Evolutionary conservation across 2,113 vertebrate genomes (phyloP), one percentile per base, ranked within the genome.

Genomic region (Corydoras maculifer): DNA sequence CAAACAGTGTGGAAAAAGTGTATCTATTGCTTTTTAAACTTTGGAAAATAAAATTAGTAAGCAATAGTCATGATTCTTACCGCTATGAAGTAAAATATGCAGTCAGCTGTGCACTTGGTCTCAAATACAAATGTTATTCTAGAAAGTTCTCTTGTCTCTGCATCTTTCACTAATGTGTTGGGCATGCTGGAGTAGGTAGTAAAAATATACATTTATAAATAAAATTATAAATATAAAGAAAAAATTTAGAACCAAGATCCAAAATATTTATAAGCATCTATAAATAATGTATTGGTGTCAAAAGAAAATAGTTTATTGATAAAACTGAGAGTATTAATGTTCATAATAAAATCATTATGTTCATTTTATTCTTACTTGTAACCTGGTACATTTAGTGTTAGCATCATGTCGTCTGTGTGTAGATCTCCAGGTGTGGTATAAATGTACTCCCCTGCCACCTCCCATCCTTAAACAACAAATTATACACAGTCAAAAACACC

Each of bases 111-210:
- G 74, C 97, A 99, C 49, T 82, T 14, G 0, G 90, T 97, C 86
- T 99, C 93, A 9, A 99, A 99, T 78, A 98, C 87, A 0, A 99
- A 98, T 5, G 92, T 93, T 79, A 99, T 92, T 76, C 85, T 90
- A 31, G 92, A 91, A 0, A 94, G 82, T 79, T 94, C 93, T 43
- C 78, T 87, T 60, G 80, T 92, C 65, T 92, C 91, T 0, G 74
- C 59, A 6, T 91, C 91, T 75, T 89, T 86, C 63, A 73, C 66
- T 68, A 86, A 55, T 0, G 87, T 86, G 72, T 86, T 86, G 0
- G 91, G 91, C 11, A 90, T 75, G 73, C 96, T 98, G 84, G 35
- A 2, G 35, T 43, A 43, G 35, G 2, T 43, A 43, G 35, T 25
- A 25, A 25, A 25, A 25, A 25, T 25, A 25, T 25, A 25, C 18